phyloP scores from a whole-genome alignment of 2,797 vertebrate genomes.

The Muscicapa comitata region DNA sequence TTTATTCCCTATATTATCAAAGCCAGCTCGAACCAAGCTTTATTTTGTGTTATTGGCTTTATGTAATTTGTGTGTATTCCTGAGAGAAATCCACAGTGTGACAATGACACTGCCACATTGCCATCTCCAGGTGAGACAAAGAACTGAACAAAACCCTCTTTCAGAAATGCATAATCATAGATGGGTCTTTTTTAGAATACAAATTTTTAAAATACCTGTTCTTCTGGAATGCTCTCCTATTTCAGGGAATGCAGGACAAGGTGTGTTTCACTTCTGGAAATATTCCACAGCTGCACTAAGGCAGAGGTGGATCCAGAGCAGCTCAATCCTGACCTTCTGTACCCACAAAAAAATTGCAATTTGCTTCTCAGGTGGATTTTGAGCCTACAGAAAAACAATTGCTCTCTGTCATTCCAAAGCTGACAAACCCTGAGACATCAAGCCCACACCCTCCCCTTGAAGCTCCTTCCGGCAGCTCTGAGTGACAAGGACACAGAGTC shows the following conservation, averaged over 20 bases:
- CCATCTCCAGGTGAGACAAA: conserved; percentile 47
- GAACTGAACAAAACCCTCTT: neutral
- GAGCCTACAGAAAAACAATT: neutral
- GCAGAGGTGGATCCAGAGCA: neutral
- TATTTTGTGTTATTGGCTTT: conserved; percentile 9
- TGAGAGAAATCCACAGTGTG: neutral
- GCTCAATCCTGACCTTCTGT: neutral
- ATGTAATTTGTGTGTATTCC: neutral
- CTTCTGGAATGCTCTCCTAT: rapidly evolving
- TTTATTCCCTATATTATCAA: conserved; percentile 3
- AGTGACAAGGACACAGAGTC: neutral
- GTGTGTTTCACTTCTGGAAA: neutral
- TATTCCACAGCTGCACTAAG: neutral
- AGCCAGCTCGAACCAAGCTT: neutral
- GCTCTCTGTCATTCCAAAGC: rapidly evolving
- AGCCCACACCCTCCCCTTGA: neutral
- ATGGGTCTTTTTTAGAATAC: rapidly evolving
- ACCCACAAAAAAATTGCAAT: rapidly evolving
- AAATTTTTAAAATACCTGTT: rapidly evolving
- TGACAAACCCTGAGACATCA: neutral
- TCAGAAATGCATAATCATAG: rapidly evolving
- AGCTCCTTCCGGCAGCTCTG: neutral
- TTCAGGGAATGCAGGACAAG: neutral
- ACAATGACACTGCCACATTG: conserved; percentile 2
- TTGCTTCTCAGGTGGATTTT: neutral